A percentile compares a stretch with the other conserved stretches of the same genome.
These are phyloP conservation scores for Heterodera filipjevi DNA, from an alignment of 2,888 invertebrate genomes.

Conservation along the genomic window DNA sequence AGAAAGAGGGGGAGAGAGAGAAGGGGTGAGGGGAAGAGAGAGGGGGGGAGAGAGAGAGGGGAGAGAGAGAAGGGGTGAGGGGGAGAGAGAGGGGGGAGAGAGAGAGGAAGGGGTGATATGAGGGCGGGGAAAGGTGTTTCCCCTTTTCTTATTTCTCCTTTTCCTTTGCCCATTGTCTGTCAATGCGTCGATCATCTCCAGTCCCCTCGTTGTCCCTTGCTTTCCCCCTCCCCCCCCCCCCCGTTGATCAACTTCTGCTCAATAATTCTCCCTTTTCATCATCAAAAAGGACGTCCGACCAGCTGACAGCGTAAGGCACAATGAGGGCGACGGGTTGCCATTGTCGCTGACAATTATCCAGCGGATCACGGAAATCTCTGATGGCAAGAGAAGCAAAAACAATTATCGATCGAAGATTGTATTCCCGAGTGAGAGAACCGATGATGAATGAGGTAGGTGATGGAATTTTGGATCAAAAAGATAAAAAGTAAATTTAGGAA, in stretches of 20 bases:
- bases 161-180: not conserved
- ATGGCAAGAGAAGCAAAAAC: not conserved
- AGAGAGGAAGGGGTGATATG: too few species aligned
- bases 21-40: too few species aligned
- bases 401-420: not conserved
- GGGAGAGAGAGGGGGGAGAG: too few species aligned
- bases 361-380: not conserved
- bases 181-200: not conserved
- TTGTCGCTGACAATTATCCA: constrained; percentile 3
- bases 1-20: not conserved
- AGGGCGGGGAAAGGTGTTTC: not conserved
- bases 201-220: too few species aligned
- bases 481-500: not conserved
- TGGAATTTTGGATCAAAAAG: not conserved
- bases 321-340: not conserved
- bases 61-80: too few species aligned
- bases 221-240: not conserved
- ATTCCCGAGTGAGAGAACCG: not conserved
- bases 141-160: not conserved
- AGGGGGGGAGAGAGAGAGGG: too few species aligned
- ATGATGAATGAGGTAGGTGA: not conserved
- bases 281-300: not conserved
- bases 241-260: not conserved
- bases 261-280: not conserved
- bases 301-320: not conserved